Evolutionary conservation across 2,888 invertebrate species (phyloP).

Genomic region (Isoperla grammatica): DNA sequence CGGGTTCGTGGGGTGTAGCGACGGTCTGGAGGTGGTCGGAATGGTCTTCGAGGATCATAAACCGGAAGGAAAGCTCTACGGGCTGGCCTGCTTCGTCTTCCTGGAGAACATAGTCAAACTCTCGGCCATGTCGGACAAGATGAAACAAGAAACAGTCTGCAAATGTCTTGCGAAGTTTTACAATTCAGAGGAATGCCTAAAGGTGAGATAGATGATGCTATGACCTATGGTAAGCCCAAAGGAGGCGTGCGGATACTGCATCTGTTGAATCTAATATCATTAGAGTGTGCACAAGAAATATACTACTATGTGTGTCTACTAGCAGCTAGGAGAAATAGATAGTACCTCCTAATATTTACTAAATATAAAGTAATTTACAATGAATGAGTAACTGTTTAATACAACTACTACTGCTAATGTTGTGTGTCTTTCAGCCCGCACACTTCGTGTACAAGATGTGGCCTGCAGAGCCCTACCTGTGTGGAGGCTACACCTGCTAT

Average conservation of each 20-base stretch:
- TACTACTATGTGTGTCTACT: no score
- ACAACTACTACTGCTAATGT: no score
- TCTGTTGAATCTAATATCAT: background rate
- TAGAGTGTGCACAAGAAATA: no score
- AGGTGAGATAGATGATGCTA: constrained; percentile 8
- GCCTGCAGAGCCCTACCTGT: constrained; percentile 42
- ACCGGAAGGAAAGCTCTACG: constrained; percentile 22
- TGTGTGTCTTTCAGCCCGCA: constrained; percentile 34
- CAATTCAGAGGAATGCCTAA: constrained; percentile 23
- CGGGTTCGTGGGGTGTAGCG: constrained; percentile 27
- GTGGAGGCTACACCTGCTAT: constrained; percentile 43
- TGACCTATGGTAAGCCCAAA: no score
- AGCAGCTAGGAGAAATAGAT: no score
- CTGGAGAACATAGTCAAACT: constrained; percentile 23
- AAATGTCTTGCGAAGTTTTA: constrained; percentile 22
- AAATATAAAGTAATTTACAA: no score
- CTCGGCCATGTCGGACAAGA: constrained; percentile 15
- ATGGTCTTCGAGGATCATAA: constrained; percentile 25
- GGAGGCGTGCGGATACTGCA: no score
- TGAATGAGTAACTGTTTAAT: no score
- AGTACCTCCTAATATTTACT: no score
- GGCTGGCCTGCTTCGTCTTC: constrained; percentile 27
- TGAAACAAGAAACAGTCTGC: constrained; percentile 20
- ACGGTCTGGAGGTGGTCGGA: constrained; percentile 27
- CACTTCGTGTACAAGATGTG: constrained; percentile 43